Evolutionary conservation across 2,888 invertebrate species (phyloP).

Genomic region (Scelioninae gen. 1): DNA sequence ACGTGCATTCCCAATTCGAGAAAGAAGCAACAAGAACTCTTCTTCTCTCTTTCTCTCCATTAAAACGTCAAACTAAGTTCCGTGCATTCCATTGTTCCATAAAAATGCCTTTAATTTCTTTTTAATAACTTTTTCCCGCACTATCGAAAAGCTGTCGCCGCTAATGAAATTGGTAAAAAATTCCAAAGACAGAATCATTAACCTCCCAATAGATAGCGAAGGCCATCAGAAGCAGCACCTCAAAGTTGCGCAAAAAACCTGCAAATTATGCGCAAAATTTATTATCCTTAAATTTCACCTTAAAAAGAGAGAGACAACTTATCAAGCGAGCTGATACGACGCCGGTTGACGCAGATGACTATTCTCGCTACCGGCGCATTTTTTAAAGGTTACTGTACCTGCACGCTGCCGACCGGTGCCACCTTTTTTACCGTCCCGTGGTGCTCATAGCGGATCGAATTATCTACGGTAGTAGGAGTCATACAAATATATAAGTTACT

Average conservation of each 20-base stretch:
- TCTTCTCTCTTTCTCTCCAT: constrained; percentile 6
- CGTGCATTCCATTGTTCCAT: constrained; percentile 51
- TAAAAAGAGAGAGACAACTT: constrained; percentile 52
- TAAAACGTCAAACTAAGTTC: constrained; percentile 32
- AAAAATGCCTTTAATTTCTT: constrained; percentile 44
- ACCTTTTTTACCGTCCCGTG: constrained; percentile 33
- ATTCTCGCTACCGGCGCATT: constrained; percentile 53
- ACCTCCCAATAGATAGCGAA: constrained; percentile 24
- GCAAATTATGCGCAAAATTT: constrained; percentile 35
- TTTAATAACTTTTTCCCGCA: constrained; percentile 54
- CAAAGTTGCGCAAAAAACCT: constrained; percentile 28
- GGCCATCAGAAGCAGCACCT: constrained; percentile 20
- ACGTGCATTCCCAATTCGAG: background rate
- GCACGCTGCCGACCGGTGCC: constrained; percentile 18
- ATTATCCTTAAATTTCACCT: constrained; percentile 42
- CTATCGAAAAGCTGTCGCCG: constrained; percentile 46
- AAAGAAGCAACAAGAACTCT: background rate
- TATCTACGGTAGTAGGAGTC: constrained; percentile 61
- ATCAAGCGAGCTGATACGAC: constrained; percentile 18
- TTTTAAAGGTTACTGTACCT: constrained; percentile 51
- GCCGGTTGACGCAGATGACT: constrained; percentile 23
- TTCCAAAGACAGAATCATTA: constrained; percentile 44
- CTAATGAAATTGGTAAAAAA: constrained; percentile 47
- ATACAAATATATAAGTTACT: constrained; percentile 51
- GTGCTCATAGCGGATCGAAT: constrained; percentile 57